These are phyloP conservation scores for Chloebia gouldiae DNA, from an alignment of 2,113 vertebrate species.

Conservation along the genomic window DNA sequence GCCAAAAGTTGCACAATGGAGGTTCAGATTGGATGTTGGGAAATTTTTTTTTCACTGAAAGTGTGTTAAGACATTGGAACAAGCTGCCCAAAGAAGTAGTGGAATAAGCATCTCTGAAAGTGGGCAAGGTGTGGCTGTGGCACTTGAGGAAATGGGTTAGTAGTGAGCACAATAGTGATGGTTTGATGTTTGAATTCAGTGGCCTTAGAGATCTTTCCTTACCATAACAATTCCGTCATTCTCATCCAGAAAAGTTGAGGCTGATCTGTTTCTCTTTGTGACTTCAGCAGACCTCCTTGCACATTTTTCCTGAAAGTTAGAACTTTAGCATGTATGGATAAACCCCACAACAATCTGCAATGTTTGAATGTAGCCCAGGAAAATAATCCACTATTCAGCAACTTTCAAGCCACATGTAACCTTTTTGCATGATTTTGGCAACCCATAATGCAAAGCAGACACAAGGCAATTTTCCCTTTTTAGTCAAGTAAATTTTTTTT, in stretches of 20 bases:
- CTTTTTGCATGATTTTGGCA: neutral
- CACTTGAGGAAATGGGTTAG: too few relatives aligned
- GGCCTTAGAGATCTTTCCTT: neutral
- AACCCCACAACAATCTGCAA: neutral
- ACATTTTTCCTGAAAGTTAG: neutral
- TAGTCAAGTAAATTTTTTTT: neutral
- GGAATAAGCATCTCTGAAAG: neutral
- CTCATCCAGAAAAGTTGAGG: neutral
- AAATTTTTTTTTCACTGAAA: neutral
- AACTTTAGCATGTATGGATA: neutral
- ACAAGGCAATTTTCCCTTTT: neutral
- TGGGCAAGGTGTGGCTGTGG: neutral
- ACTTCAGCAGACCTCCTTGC: neutral
- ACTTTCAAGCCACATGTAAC: neutral
- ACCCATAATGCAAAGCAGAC: neutral
- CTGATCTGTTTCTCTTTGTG: neutral
- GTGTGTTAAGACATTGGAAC: neutral
- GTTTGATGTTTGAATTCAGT: neutral
- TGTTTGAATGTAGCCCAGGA: fast-evolving
- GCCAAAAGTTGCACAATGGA: neutral
- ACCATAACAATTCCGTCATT: neutral
- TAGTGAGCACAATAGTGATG: neutral
- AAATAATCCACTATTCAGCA: neutral
- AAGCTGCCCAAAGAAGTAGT: neutral
- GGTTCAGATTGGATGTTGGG: neutral